These are phyloP conservation scores for Cryptocheilus praepositus DNA, from an alignment of 2,888 invertebrate species.

Conservation along the genomic window DNA sequence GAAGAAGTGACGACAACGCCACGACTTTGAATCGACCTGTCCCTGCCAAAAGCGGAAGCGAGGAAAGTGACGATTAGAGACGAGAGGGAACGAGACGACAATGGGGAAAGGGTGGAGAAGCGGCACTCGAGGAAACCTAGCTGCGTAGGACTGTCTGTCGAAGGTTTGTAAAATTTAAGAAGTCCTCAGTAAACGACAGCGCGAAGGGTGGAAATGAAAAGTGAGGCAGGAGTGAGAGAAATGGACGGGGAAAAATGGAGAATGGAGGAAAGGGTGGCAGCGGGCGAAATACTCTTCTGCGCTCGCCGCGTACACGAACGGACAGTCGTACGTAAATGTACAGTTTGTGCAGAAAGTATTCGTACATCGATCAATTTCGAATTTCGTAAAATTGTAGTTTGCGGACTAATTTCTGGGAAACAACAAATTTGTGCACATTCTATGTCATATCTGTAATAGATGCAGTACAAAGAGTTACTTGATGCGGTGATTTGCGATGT, in stretches of 20 bases:
- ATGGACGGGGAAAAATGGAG: not conserved
- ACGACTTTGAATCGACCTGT: conserved; percentile 47
- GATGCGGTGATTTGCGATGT: too few species aligned
- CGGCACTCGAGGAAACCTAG: conserved; percentile 25
- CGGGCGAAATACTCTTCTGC: not conserved
- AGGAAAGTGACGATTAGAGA: conserved; percentile 9
- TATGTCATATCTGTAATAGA: too few species aligned
- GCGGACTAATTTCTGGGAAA: too few species aligned
- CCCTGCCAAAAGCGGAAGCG: conserved; percentile 27
- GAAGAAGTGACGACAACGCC: conserved; percentile 51
- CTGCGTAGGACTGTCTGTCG: conserved; percentile 28
- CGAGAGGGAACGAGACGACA: not conserved
- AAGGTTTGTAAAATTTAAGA: conserved; percentile 56
- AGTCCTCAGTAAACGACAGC: conserved; percentile 33
- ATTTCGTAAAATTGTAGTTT: too few species aligned
- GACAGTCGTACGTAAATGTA: not conserved
- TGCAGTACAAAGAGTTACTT: too few species aligned
- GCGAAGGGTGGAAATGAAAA: conserved; percentile 43
- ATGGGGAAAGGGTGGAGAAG: conserved; percentile 15
- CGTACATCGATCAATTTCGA: too few species aligned
- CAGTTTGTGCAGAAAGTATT: too few species aligned
- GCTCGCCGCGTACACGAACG: not conserved
- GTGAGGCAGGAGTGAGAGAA: conserved; percentile 24
- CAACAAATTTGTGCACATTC: too few species aligned
- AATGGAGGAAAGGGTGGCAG: too few species aligned